phyloP scores from a whole-genome alignment of 1,140 invertebrate species.

The Formica selysi region DNA sequence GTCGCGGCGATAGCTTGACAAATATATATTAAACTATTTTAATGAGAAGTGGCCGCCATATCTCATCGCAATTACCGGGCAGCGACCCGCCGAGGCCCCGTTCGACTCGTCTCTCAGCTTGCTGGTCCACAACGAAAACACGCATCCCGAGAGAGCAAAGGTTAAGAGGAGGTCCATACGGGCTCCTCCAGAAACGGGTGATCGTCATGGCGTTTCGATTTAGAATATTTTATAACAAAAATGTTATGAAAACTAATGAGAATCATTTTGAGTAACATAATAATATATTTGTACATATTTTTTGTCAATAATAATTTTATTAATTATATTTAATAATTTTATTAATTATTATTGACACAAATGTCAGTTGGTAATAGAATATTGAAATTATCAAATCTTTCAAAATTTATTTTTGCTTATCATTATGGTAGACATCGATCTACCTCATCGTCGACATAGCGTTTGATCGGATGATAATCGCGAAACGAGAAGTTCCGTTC shows the following conservation, averaged over 20 bases:
- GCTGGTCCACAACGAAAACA: constrained; percentile 72
- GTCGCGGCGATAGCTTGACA: constrained; percentile 79
- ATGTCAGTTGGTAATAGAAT: too few relatives aligned
- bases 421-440: constrained; percentile 4
- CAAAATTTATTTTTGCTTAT: not conserved
- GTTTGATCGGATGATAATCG: constrained; percentile 45
- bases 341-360: constrained; percentile 6
- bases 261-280: not conserved
- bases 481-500: constrained; percentile 32
- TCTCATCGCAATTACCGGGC: constrained; percentile 83
- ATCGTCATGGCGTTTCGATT: not conserved
- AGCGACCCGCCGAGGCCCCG: constrained; percentile 69
- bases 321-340: not conserved
- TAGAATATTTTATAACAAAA: not conserved
- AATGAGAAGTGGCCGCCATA: constrained; percentile 84
- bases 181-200: constrained; percentile 45
- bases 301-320: constrained; percentile 3
- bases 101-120: constrained; percentile 60
- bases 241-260: not conserved
- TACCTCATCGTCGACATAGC: not conserved
- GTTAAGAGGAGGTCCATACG: constrained; percentile 77
- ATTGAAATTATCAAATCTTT: not conserved
- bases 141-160: constrained; percentile 77
- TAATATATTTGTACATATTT: not conserved
- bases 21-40: constrained; percentile 85